A percentile compares a stretch with the other conserved stretches of the same genome.
phyloP scores from a whole-genome alignment of 2,113 vertebrate species.

The Naja naja region DNA sequence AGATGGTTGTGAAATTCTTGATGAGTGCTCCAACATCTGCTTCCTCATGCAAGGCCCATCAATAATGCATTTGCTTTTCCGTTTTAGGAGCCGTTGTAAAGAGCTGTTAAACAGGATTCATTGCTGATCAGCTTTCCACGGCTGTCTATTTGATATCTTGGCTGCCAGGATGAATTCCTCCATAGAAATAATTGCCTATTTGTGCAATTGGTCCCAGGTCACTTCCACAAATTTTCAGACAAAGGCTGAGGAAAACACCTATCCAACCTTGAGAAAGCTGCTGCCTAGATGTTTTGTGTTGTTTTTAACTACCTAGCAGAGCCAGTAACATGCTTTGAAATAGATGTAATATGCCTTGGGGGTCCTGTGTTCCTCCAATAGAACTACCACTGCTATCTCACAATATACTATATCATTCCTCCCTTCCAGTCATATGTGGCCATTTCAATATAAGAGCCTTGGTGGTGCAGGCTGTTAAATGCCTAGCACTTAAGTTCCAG shows the following conservation, averaged over 20 bases:
- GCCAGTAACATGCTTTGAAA: neutral
- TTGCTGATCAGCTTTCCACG: neutral
- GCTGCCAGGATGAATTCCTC: neutral
- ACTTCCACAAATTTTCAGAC: neutral
- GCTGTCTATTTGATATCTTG: neutral
- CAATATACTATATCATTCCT: neutral
- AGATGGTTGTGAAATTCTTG: neutral
- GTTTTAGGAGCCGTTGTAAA: conserved; percentile 18
- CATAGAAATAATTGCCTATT: neutral
- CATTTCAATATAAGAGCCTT: neutral
- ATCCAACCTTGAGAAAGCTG: no score
- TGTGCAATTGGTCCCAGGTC: neutral
- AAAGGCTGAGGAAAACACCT: neutral
- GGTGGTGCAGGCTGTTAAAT: no score
- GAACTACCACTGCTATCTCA: neutral
- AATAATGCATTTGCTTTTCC: conserved; percentile 21
- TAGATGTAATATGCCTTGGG: neutral
- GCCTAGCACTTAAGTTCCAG: no score
- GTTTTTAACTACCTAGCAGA: neutral
- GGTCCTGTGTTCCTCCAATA: neutral
- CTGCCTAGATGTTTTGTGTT: neutral
- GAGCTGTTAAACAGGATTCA: neutral
- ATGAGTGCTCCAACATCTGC: neutral
- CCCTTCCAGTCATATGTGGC: neutral
- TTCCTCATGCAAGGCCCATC: neutral